These are phyloP conservation scores for Parambassis ranga DNA, from an alignment of 2,797 vertebrate genomes.

Conservation along the genomic window DNA sequence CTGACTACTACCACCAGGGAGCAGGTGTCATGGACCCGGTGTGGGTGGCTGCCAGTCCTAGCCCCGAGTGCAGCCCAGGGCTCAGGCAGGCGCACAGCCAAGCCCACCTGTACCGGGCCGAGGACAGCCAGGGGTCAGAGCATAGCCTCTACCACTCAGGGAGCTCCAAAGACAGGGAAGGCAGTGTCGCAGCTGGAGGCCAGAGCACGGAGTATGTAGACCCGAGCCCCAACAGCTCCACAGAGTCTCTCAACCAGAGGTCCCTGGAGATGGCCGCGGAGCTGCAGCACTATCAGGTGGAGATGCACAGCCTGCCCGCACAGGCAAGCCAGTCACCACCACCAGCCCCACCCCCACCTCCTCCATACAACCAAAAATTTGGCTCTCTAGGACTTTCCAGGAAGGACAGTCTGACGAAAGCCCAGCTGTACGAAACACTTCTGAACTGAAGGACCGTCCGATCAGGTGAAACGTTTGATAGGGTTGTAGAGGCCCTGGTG, in stretches of 20 bases:
- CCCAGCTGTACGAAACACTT: slow-evolving; percentile 96
- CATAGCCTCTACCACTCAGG: slow-evolving; percentile 88
- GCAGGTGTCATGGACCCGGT: slow-evolving; percentile 54
- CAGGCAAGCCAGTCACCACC: slow-evolving; percentile 82
- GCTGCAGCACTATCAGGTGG: slow-evolving; percentile 88
- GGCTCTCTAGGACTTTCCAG: slow-evolving; percentile 91
- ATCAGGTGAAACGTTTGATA: slow-evolving; percentile 27
- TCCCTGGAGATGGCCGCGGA: slow-evolving; percentile 89
- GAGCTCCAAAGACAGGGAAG: slow-evolving; percentile 86
- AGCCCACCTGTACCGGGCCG: slow-evolving; percentile 82
- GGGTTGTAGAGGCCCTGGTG: slow-evolving; percentile 6
- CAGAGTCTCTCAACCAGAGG: slow-evolving; percentile 89
- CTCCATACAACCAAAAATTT: slow-evolving; percentile 89
- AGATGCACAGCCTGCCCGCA: slow-evolving; percentile 83
- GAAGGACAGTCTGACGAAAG: slow-evolving; percentile 98
- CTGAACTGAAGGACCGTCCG: slow-evolving; percentile 81
- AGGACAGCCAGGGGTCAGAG: slow-evolving; percentile 86
- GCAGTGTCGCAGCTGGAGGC: slow-evolving; percentile 67
- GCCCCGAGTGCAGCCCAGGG: slow-evolving; percentile 85
- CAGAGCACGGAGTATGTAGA: slow-evolving; percentile 85
- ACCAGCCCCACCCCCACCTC: slow-evolving; percentile 74
- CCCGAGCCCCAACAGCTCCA: slow-evolving; percentile 89
- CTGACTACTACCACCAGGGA: slow-evolving; percentile 85
- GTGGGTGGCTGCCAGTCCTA: slow-evolving; percentile 74
- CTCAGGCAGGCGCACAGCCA: slow-evolving; percentile 80